Percentiles rank a stretch among this genome's conserved stretches.
Conservation (phyloP, 2,888 invertebrate species). For the Drosophila infuscata region DNA sequence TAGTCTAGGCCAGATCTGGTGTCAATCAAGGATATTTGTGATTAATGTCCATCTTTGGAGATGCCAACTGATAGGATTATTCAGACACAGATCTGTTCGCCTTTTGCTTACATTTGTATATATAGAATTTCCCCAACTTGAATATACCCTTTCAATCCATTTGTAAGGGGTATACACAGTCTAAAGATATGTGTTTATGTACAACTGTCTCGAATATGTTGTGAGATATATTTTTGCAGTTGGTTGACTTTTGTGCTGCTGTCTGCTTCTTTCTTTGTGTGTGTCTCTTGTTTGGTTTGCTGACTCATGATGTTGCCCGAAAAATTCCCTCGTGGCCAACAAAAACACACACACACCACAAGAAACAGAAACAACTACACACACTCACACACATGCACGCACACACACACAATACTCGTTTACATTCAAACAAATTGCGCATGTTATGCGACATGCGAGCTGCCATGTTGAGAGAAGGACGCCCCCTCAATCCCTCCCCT, state of each 20-base stretch:
- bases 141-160: background rate
- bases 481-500: background rate
- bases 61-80: background rate
- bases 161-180: background rate
- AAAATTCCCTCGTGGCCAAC: conserved; percentile 72
- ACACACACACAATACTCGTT: conserved; percentile 30
- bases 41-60: no score
- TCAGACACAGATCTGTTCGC: background rate
- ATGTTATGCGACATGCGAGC: conserved; percentile 78
- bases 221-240: conserved; percentile 74
- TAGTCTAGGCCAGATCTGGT: no score
- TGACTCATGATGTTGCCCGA: conserved; percentile 74
- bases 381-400: conserved; percentile 11
- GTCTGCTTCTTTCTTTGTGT: conserved; percentile 23
- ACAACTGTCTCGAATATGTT: conserved; percentile 33
- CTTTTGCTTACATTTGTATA: background rate
- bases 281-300: conserved; percentile 69
- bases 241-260: conserved; percentile 67
- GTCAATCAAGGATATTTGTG: no score
- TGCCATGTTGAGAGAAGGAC: conserved; percentile 64
- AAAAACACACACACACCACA: conserved; percentile 37
- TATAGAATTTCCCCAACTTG: background rate
- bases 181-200: conserved; percentile 18
- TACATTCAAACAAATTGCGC: conserved; percentile 75
- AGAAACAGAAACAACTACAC: background rate